Conservation (phyloP, 2,797 vertebrate genomes). For the Molossus molossus region DNA sequence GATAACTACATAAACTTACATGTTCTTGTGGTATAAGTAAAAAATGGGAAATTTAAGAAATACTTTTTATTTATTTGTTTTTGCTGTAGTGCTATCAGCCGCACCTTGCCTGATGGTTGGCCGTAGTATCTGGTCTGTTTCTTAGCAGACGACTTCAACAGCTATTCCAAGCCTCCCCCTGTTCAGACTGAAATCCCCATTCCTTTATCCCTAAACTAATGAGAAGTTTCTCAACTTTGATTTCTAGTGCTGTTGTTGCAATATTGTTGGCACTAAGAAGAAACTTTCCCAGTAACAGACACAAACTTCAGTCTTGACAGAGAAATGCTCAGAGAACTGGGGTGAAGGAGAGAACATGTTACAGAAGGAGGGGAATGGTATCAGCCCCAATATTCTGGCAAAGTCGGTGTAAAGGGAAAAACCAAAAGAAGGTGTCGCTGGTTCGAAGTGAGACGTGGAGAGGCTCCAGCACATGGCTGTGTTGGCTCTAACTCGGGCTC, state of each 20-base stretch:
- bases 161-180: background rate
- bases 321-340: conserved; percentile 37
- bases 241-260: background rate
- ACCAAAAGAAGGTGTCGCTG: background rate
- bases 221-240: conserved; percentile 58
- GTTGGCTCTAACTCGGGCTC: background rate
- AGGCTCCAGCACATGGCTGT: background rate
- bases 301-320: conserved; percentile 5
- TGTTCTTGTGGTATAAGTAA: background rate
- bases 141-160: background rate
- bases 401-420: background rate
- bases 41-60: background rate
- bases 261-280: background rate
- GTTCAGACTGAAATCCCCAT: background rate
- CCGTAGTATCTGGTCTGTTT: background rate
- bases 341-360: background rate
- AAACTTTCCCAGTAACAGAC: background rate
- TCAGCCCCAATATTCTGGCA: background rate
- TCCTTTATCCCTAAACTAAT: conserved; percentile 12
- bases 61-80: background rate
- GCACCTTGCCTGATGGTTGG: background rate
- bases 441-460: background rate
- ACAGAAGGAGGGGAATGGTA: background rate
- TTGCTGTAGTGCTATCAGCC: background rate
- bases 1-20: background rate